Percentiles rank a stretch among this genome's conserved stretches.
Evolutionary conservation across 2,797 vertebrate species (phyloP).

Genomic region (Manis crassicaudata): DNA sequence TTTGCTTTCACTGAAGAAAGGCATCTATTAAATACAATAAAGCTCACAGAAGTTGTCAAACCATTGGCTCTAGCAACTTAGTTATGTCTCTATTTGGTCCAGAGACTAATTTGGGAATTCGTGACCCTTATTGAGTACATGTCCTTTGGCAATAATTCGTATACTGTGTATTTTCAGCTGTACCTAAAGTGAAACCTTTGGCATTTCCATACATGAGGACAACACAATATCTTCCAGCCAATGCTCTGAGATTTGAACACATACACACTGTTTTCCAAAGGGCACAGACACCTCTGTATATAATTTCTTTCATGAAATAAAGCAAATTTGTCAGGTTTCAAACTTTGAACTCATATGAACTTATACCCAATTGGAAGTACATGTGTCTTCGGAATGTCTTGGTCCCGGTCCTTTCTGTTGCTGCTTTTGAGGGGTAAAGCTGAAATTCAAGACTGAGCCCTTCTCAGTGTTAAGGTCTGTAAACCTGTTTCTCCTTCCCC

Average conservation of each 20-base stretch:
- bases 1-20: slow-evolving; percentile 18
- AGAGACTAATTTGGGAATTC: slow-evolving; percentile 36
- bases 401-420: not conserved
- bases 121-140: not conserved
- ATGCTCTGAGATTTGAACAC: not conserved
- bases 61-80: not conserved
- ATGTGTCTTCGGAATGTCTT: not conserved
- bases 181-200: not conserved
- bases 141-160: slow-evolving; percentile 45
- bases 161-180: not conserved
- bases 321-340: not conserved
- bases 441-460: slow-evolving; percentile 10
- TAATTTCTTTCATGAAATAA: slow-evolving; percentile 31
- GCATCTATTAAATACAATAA: not conserved
- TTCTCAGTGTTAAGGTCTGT: not conserved
- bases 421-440: not conserved
- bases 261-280: not conserved
- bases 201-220: not conserved
- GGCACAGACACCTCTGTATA: not conserved
- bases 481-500: not conserved
- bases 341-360: not conserved
- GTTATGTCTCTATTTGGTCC: not conserved
- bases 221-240: not conserved
- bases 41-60: slow-evolving; percentile 10
- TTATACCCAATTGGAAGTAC: not conserved